These are phyloP conservation scores for Mercenaria mercenaria DNA, from an alignment of 1,140 invertebrate species.

Conservation along the genomic window DNA sequence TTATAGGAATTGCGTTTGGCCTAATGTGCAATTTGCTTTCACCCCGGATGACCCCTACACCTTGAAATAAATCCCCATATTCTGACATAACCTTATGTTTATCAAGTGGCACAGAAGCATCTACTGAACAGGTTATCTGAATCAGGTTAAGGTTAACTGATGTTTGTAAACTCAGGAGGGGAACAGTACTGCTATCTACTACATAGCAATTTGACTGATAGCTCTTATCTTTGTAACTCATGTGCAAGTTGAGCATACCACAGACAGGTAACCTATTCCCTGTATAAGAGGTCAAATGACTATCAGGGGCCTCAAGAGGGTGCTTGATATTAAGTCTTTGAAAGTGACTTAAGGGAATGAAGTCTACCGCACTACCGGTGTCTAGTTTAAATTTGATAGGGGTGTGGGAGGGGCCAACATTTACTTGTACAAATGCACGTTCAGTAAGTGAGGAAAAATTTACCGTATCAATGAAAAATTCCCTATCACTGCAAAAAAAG, in stretches of 20 bases:
- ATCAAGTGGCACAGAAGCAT: not conserved
- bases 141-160: constrained; percentile 2
- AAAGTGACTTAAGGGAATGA: not conserved
- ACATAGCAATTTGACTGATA: not conserved
- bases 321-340: not conserved
- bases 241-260: not conserved
- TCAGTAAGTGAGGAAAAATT: not conserved
- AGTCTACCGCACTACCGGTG: not conserved
- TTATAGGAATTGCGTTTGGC: constrained; percentile 52
- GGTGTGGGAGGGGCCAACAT: not conserved
- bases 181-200: constrained; percentile 3
- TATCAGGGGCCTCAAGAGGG: not conserved
- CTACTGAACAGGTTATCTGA: not conserved
- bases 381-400: not conserved
- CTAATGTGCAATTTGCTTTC: too few species aligned
- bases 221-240: not conserved
- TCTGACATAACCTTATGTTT: not conserved
- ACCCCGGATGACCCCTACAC: not conserved
- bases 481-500: too few species aligned
- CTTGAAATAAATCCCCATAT: not conserved
- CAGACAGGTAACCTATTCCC: not conserved
- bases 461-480: constrained; percentile 10
- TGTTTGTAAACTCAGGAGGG: not conserved
- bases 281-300: not conserved
- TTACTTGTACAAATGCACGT: not conserved